A percentile compares a stretch with the other conserved stretches of the same genome.
Evolutionary conservation across 2,888 invertebrate genomes (phyloP).

Genomic region (Antheraea assamensis): DNA sequence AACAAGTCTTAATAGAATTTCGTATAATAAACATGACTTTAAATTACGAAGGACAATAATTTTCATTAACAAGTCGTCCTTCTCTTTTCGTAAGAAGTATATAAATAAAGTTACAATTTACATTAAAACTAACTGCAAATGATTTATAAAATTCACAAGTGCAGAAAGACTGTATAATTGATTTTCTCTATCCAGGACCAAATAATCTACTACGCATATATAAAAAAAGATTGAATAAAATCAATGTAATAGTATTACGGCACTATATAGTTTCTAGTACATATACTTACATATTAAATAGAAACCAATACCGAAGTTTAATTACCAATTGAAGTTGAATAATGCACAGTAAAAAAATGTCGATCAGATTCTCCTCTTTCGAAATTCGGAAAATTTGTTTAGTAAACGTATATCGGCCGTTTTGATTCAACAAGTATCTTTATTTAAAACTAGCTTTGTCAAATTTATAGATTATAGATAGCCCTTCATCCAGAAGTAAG

Average conservation of each 20-base stretch:
- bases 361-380: too few species aligned
- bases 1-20: not conserved
- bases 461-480: too few species aligned
- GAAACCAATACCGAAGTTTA: too few species aligned
- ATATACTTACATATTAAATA: too few species aligned
- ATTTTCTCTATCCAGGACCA: not conserved
- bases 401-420: too few species aligned
- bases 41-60: not conserved
- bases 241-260: not conserved
- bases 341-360: too few species aligned
- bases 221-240: not conserved
- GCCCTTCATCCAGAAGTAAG: too few species aligned
- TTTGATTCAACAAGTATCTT: too few species aligned
- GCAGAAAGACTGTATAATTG: not conserved
- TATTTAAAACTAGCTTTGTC: too few species aligned
- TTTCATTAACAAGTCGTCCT: not conserved
- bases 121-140: not conserved
- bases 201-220: not conserved
- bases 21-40: not conserved
- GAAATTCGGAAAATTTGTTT: too few species aligned
- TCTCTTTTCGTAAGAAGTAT: not conserved
- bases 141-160: not conserved
- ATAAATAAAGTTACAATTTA: not conserved
- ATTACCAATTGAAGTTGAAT: too few species aligned
- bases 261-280: too few species aligned